Percentiles rank a stretch among this genome's conserved stretches.
Evolutionary conservation across 2,888 invertebrate genomes (phyloP).

Genomic region (Oligia fasciuncula): DNA sequence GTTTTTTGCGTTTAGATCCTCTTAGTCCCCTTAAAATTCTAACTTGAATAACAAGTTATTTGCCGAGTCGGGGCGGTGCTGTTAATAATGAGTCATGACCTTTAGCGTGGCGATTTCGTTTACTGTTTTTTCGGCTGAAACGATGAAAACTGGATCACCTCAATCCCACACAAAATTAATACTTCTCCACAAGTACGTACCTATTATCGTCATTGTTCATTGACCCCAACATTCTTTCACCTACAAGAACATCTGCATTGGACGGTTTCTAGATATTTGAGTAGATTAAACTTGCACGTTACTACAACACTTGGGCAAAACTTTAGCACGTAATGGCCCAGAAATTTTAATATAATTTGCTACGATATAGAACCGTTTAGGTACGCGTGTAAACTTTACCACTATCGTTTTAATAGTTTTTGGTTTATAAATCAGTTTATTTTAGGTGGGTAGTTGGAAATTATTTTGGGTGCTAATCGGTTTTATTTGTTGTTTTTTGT

Average conservation of each 20-base stretch:
- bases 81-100: too few species aligned
- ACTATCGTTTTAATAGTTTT: conserved; percentile 35
- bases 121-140: background rate
- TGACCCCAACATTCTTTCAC: conserved; percentile 27
- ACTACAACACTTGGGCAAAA: conserved; percentile 42
- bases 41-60: too few species aligned
- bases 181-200: background rate
- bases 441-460: conserved; percentile 26
- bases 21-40: too few species aligned
- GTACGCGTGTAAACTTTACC: conserved; percentile 16
- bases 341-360: conserved; percentile 61
- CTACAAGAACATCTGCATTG: conserved; percentile 51
- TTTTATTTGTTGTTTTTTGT: conserved; percentile 8
- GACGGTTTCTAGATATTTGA: conserved; percentile 30
- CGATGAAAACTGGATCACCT: background rate
- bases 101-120: too few species aligned
- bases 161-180: background rate
- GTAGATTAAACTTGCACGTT: conserved; percentile 51
- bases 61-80: too few species aligned
- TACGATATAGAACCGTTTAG: conserved; percentile 41
- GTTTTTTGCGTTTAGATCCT: too few species aligned
- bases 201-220: conserved; percentile 19
- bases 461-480: conserved; percentile 8
- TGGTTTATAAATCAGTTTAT: conserved; percentile 23
- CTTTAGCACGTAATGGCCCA: conserved; percentile 45